These are phyloP conservation scores for Sepiola atlantica DNA, from an alignment of 2,888 invertebrate species.

Conservation along the genomic window DNA sequence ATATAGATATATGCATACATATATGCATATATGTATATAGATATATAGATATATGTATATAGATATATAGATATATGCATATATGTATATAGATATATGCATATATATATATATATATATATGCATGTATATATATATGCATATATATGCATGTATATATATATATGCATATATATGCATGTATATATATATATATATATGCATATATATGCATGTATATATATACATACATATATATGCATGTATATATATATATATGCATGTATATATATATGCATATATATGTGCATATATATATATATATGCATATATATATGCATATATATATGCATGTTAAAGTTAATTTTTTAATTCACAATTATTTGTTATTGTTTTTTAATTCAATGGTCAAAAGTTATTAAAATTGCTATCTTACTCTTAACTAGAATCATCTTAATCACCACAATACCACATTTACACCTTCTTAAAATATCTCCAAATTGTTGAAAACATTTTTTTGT, in stretches of 20 bases:
- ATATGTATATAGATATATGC: not conserved
- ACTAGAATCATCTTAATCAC: no score
- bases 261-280: not conserved
- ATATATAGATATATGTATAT: not conserved
- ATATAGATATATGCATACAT: not conserved
- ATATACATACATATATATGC: not conserved
- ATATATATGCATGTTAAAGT: no score
- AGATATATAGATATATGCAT: not conserved
- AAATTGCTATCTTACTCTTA: no score
- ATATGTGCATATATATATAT: not conserved
- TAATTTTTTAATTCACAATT: not conserved
- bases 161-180: not conserved
- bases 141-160: not conserved
- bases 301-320: not conserved
- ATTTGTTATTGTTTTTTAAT: no score
- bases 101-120: not conserved
- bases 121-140: not conserved
- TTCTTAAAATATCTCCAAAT: no score
- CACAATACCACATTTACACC: no score
- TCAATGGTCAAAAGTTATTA: no score
- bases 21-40: not conserved
- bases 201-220: not conserved
- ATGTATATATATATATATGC: not conserved
- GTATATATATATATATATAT: not conserved
- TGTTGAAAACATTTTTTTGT: no score